Percentiles rank a stretch among this genome's conserved stretches.
Evolutionary conservation across 1,140 invertebrate species (phyloP).

Genomic region (Drosophila willistoni): DNA sequence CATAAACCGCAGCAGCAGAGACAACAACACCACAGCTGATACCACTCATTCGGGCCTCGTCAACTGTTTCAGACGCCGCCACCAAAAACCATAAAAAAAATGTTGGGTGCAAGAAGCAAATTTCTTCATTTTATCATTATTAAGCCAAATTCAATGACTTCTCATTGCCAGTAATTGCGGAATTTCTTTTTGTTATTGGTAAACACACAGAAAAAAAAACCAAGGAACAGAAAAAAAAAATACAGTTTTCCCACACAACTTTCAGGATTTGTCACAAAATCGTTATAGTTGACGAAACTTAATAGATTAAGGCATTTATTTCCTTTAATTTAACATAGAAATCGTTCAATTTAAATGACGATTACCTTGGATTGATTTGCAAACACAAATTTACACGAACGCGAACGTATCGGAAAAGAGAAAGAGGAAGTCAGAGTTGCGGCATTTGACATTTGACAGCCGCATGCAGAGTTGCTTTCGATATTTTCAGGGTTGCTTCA

Average conservation of each 20-base stretch:
- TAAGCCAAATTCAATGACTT: neutral
- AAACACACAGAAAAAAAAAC: slow-evolving; percentile 8
- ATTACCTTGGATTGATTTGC: slow-evolving; percentile 83
- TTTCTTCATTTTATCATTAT: neutral
- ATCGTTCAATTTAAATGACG: slow-evolving; percentile 53
- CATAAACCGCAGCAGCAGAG: neutral
- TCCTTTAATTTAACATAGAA: slow-evolving; percentile 34
- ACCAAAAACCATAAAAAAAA: neutral
- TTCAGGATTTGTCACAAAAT: slow-evolving; percentile 55
- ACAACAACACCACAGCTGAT: slow-evolving; percentile 12
- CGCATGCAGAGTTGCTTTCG: slow-evolving; percentile 50
- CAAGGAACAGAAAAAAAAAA: slow-evolving; percentile 12
- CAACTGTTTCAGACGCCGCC: neutral
- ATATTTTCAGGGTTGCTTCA: slow-evolving; percentile 20
- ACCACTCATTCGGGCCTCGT: neutral
- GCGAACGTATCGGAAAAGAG: slow-evolving; percentile 82
- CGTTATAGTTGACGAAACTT: neutral
- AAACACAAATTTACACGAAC: slow-evolving; percentile 82
- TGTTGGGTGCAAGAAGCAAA: neutral
- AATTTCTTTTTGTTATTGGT: slow-evolving; percentile 1
- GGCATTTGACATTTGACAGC: slow-evolving; percentile 67
- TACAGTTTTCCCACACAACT: slow-evolving; percentile 50
- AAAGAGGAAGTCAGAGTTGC: slow-evolving; percentile 71
- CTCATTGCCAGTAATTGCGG: neutral
- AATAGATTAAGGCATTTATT: slow-evolving; percentile 8